Base-by-base conservation (phyloP, 2,888 invertebrate genomes). In the Tetheella fluctuosa region DNA sequence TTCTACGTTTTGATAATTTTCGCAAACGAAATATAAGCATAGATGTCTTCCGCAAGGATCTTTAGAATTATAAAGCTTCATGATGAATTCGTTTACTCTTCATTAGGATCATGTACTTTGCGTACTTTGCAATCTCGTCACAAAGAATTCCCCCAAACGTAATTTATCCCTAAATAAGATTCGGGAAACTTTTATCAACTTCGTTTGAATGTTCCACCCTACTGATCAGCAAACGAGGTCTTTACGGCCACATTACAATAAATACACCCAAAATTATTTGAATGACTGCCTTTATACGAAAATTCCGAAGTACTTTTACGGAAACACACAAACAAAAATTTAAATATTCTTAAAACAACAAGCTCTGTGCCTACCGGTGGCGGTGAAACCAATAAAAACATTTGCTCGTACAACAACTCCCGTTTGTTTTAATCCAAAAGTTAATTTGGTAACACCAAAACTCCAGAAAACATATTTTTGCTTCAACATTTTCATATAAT, bases 311-410 rank as follows among this genome's bases (percentile, higher is more conserved):
- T 48, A 48, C 48, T 48, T 48, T 48, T 48, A 48, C 48, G 17
- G 20, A 20, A 48, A 48, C 20, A 48, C 42, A 42, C 42, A 42
- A 42, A 42, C 42, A 42, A 42, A 1, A 42, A 48, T 39, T 39
- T 25, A 34, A n/a, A n/a, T n/a, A n/a, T n/a, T n/a, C n/a, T n/a
- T n/a, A n/a, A n/a, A n/a, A n/a, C n/a, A n/a, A n/a, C n/a, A n/a
- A n/a, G n/a, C n/a, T n/a, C n/a, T n/a, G n/a, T n/a, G n/a, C n/a
- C 15, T n/a, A 48, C 20, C 48, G 20, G 42, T 17, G 42, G 20
- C 48, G 20, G 42, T 17, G 42, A 48, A 48, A 20, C 48, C 48
- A 7, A 48, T 48, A 48, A 48, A 48, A 48, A 20, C 48, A 48
- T 48, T 48, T 48, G 20, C 20, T 48, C 48, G 10, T n/a, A 48